A percentile compares a stretch with the other conserved stretches of the same genome.
Conservation (phyloP, 2,797 vertebrate genomes). For the Coregonus suidteri region DNA sequence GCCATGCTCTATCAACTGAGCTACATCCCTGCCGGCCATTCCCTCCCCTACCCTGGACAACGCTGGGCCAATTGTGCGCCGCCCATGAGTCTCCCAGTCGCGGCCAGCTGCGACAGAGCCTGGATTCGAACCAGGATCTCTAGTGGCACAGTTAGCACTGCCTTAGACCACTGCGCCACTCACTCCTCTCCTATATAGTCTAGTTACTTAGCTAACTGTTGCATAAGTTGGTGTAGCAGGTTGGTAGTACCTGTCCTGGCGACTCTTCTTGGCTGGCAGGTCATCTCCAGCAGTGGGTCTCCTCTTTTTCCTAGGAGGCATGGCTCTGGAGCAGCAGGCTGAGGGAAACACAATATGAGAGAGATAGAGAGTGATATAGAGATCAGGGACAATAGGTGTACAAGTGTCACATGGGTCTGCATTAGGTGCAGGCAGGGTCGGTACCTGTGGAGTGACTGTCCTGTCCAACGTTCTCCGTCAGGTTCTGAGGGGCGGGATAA, state of each 20-base stretch:
- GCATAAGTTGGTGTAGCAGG: too few species aligned
- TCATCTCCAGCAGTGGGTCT: constrained; percentile 97
- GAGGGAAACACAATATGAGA: neutral
- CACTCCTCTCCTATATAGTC: too few species aligned
- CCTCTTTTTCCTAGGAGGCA: constrained; percentile 99
- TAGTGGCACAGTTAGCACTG: too few species aligned
- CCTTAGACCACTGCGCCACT: too few species aligned
- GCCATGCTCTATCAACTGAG: too few species aligned
- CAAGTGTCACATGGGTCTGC: neutral
- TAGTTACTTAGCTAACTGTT: too few species aligned
- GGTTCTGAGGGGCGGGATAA: constrained; percentile 80
- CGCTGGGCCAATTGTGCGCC: too few species aligned
- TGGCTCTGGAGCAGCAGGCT: constrained; percentile 97
- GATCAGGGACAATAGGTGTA: neutral
- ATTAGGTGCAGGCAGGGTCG: neutral
- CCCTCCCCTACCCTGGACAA: too few species aligned
- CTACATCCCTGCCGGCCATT: too few species aligned
- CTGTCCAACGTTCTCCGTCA: constrained; percentile 96
- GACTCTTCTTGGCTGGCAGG: constrained; percentile 97
- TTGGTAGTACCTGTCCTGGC: constrained; percentile 88
- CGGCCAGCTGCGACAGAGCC: too few species aligned
- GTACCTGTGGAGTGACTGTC: constrained; percentile 95
- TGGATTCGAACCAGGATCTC: too few species aligned
- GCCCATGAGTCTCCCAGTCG: too few species aligned
- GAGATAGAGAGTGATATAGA: neutral